Evolutionary conservation across 2,797 vertebrate genomes (phyloP).

Genomic region (Limosa lapponica): DNA sequence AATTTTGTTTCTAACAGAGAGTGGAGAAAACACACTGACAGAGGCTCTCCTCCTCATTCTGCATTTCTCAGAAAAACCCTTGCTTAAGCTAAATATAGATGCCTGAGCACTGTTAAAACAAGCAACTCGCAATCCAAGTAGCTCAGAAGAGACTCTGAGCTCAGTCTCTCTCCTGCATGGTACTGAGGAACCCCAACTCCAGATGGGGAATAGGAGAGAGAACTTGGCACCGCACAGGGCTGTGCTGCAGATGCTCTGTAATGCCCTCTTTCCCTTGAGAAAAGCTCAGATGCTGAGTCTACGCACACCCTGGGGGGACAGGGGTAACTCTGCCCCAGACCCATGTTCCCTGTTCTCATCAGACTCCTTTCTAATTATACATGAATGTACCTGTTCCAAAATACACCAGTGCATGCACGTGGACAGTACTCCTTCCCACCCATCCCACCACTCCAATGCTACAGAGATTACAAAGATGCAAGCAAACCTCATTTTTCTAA

Average conservation of each 20-base stretch:
- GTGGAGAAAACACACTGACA: neutral
- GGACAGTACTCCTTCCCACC: neutral
- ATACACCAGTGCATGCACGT: rapidly evolving
- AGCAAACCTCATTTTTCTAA: neutral
- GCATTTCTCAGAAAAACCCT: neutral
- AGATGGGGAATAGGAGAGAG: neutral
- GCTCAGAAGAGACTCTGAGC: neutral
- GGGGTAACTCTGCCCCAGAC: neutral
- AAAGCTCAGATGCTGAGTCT: neutral
- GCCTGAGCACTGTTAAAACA: neutral
- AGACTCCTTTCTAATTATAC: neutral
- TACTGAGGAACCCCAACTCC: neutral
- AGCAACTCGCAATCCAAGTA: neutral
- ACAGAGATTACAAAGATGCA: neutral
- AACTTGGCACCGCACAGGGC: neutral
- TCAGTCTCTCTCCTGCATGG: neutral
- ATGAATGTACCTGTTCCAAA: neutral
- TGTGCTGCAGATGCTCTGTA: neutral
- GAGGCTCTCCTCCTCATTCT: neutral
- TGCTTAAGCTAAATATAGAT: neutral
- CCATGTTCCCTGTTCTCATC: rapidly evolving
- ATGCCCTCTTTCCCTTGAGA: neutral
- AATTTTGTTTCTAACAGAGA: neutral
- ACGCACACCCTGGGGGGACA: rapidly evolving
- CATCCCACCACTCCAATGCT: rapidly evolving